Evolutionary conservation across 2,888 invertebrate species (phyloP).

Genomic region (Drosophila stalkeri): DNA sequence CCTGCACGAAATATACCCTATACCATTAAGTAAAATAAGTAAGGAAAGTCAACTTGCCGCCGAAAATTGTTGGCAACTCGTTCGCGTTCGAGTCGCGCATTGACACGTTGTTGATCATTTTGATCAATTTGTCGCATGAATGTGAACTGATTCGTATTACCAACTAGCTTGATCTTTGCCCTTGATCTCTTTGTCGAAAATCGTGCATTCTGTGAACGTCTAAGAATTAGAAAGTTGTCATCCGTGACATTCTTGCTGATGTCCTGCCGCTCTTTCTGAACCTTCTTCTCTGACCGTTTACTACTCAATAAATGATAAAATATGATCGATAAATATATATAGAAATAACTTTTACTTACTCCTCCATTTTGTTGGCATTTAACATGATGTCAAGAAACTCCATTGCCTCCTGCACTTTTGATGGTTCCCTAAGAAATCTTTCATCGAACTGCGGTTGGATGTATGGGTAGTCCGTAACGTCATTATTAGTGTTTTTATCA

Average conservation of each 20-base stretch:
- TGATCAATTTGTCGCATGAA: conserved; percentile 53
- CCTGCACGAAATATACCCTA: conserved; percentile 9
- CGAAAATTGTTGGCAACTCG: conserved; percentile 55
- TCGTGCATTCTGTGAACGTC: not conserved
- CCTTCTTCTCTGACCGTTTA: conserved; percentile 4
- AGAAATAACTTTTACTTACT: conserved; percentile 25
- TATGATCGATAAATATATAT: not conserved
- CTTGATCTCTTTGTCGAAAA: not conserved
- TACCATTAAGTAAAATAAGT: too few species aligned
- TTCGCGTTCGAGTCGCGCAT: conserved; percentile 30
- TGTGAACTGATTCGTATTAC: conserved; percentile 38
- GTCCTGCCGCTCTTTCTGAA: not conserved
- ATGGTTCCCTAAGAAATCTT: conserved; percentile 32
- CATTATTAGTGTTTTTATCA: not conserved
- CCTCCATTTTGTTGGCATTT: conserved; percentile 41
- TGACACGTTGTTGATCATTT: conserved; percentile 13
- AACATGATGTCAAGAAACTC: conserved; percentile 24
- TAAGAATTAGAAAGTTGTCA: not conserved
- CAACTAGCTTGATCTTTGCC: not conserved
- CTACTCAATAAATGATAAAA: not conserved
- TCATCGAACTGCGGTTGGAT: conserved; percentile 38
- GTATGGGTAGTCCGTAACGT: not conserved
- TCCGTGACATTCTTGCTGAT: conserved; percentile 19
- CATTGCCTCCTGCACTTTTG: conserved; percentile 29
- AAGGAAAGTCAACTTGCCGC: conserved; percentile 3